Conservation (phyloP, 2,113 vertebrate species). For the Vombatus ursinus region DNA sequence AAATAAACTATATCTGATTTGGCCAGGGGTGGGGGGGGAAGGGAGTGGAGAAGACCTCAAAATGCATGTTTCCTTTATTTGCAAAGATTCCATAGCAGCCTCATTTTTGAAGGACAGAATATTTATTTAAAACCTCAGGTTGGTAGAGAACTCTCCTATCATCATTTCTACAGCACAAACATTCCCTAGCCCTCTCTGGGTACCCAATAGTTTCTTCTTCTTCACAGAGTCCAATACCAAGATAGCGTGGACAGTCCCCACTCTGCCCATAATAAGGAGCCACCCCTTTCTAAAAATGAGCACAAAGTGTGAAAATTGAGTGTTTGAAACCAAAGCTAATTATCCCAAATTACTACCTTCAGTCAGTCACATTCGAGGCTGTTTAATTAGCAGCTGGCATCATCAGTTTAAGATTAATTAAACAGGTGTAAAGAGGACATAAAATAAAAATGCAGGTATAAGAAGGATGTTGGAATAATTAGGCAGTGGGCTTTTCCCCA, state of each 20-base stretch:
- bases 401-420: slow-evolving; percentile 78
- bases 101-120: neutral
- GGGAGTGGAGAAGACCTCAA: neutral
- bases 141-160: neutral
- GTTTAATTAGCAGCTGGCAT: slow-evolving; percentile 79
- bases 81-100: neutral
- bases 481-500: slow-evolving; percentile 60
- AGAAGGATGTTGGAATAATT: slow-evolving; percentile 65
- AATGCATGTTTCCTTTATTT: neutral
- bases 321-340: slow-evolving; percentile 80
- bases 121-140: neutral
- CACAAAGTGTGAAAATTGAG: slow-evolving; percentile 78
- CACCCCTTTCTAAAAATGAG: slow-evolving; percentile 75
- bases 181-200: slow-evolving; percentile 29
- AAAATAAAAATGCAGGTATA: slow-evolving; percentile 74
- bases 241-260: slow-evolving; percentile 53
- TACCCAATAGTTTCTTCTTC: slow-evolving; percentile 34
- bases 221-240: slow-evolving; percentile 58
- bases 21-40: too few relatives aligned
- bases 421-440: slow-evolving; percentile 78
- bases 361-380: slow-evolving; percentile 76
- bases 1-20: neutral
- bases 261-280: slow-evolving; percentile 66
- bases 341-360: slow-evolving; percentile 81
- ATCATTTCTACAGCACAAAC: neutral